Base-by-base conservation (phyloP, 2,113 vertebrate species). In the Emydocephalus ijimae region DNA sequence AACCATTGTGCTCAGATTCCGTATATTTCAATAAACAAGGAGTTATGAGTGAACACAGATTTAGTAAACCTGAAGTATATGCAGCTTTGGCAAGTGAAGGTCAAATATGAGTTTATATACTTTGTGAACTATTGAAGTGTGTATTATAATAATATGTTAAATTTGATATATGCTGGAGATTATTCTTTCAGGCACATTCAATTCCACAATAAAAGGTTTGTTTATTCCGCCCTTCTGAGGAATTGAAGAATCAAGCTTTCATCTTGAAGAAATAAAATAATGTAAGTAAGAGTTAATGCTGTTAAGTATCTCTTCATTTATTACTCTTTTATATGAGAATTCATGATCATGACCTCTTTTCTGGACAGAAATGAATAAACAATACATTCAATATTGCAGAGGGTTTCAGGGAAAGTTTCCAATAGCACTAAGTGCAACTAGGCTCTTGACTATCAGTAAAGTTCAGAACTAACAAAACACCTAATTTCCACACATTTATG, bases 21-120 rank as follows among this genome's bases (percentile, higher is more conserved):
- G 10, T 26, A 74, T 90, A 24, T 90, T 87, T 64, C 45, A 87
- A 69, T 45, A 34, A 34, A 59, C 20, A 23, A 55, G n/a, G 23
- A 54, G 20, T 50, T 92, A 92, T 92, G 85, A 26, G 26, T 74
- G 50, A 43, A 43, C 24, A 43, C 7, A 39, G 48, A 54, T 20
- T 86, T 87, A 64, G 21, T 54, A 43, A 86, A 93, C 34, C 5
- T 61, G 56, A 87, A 90, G 48, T 90, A 23, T 90, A 90, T 14
- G 29, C 56, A 87, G 56, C n/a, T 93, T 90, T 90, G 61, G 45
- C 86, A 87, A 87, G 34, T 26, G 74, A 90, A 92, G 89, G 92
- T 93, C 89, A 93, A 43, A 87, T 21, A 55, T 87, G 81, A 90
- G 89, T 87, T 90, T 90, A 87, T 93, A 85, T 92, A 81, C 39